Evolutionary conservation across 2,797 vertebrate genomes (phyloP).

Genomic region (Todus mexicanus): DNA sequence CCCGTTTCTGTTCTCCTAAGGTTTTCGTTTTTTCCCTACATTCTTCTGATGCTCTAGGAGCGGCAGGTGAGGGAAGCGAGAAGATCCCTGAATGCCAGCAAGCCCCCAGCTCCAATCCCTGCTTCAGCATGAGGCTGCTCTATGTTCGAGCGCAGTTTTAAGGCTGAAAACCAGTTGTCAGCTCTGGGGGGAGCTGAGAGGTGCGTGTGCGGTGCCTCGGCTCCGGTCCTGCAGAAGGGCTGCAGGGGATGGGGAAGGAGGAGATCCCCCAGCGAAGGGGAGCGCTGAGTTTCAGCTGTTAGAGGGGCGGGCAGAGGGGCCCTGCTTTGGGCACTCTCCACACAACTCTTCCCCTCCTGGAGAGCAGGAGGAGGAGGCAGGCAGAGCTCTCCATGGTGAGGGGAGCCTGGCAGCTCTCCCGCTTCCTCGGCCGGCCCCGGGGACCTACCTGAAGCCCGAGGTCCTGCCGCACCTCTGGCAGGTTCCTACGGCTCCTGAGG

Average conservation of each 20-base stretch:
- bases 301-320: not conserved
- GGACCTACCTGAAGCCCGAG: not conserved
- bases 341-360: too few species aligned
- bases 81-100: rapidly evolving
- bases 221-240: not conserved
- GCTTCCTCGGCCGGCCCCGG: not conserved
- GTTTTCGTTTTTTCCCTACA: rapidly evolving
- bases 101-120: not conserved
- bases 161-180: not conserved
- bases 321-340: too few species aligned
- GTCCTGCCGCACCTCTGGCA: not conserved
- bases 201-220: rapidly evolving
- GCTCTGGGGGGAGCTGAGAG: not conserved
- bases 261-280: not conserved
- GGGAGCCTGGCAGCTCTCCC: not conserved
- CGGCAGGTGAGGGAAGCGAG: rapidly evolving
- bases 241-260: rapidly evolving
- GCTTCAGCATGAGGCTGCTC: not conserved
- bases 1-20: not conserved
- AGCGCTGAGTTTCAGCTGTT: not conserved
- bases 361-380: not conserved
- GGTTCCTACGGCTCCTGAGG: not conserved
- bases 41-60: not conserved
- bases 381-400: not conserved
- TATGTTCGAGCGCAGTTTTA: not conserved